A percentile compares a stretch with the other conserved stretches of the same genome.
Conservation (phyloP, 2,888 invertebrate species). For the Hirudinaria manillensis region DNA sequence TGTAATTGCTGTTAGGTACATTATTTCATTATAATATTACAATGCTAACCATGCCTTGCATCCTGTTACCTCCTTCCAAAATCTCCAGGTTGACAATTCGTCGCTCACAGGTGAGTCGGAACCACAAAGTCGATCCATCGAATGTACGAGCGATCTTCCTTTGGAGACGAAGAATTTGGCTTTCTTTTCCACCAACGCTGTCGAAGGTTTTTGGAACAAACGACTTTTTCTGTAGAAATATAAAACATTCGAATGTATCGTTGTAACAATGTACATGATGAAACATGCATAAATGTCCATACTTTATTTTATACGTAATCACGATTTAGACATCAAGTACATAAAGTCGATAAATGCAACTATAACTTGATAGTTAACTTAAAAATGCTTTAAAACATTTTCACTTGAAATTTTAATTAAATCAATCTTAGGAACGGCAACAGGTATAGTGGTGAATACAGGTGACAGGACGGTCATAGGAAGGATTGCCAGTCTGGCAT, state of each 20-base stretch:
- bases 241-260: not conserved
- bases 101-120: constrained; percentile 72
- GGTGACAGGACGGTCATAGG: constrained; percentile 56
- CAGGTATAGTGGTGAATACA: constrained; percentile 51
- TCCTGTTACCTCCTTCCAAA: not conserved
- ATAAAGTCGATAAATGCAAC: not conserved
- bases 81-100: constrained; percentile 61
- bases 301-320: no score
- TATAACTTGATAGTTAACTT: not conserved
- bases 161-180: constrained; percentile 73
- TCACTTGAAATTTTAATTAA: not conserved
- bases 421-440: constrained; percentile 46
- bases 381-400: not conserved
- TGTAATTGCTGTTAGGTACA: no score
- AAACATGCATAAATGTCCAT: not conserved
- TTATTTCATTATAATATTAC: no score
- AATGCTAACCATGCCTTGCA: not conserved
- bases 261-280: no score
- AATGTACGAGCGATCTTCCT: constrained; percentile 66
- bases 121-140: constrained; percentile 62
- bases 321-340: no score
- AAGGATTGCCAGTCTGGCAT: constrained; percentile 55
- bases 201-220: constrained; percentile 61
- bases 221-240: no score
- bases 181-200: constrained; percentile 73